Evolutionary conservation across 1,140 invertebrate species (phyloP).

Genomic region (Magallana gigas): DNA sequence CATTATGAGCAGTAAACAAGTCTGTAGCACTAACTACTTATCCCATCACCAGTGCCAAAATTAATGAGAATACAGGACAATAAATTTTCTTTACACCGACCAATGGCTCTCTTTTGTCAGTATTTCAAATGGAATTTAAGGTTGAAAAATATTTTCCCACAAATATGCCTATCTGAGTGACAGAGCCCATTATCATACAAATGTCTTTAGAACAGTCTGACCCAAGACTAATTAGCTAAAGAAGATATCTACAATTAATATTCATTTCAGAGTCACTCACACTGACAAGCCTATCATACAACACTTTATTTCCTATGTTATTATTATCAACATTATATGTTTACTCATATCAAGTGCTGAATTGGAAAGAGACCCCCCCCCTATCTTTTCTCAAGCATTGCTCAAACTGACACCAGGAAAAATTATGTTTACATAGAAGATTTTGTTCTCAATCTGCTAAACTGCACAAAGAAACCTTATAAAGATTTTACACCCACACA

Average conservation of each 20-base stretch:
- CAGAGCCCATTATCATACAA: neutral
- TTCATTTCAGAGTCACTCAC: neutral
- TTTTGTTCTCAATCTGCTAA: too few relatives aligned
- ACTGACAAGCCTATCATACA: neutral
- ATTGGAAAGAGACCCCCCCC: neutral
- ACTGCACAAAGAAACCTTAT: too few relatives aligned
- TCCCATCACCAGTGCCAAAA: too few relatives aligned
- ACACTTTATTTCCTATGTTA: neutral
- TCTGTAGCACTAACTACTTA: neutral
- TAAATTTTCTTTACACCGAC: neutral
- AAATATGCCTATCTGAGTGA: neutral
- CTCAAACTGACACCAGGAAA: too few relatives aligned
- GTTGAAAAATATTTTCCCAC: conserved; percentile 2
- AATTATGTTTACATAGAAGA: too few relatives aligned
- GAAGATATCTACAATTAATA: neutral
- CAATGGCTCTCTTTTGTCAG: neutral
- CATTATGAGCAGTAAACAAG: neutral
- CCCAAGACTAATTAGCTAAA: too few relatives aligned
- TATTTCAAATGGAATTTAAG: neutral
- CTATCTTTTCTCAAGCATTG: too few relatives aligned
- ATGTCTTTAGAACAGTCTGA: neutral
- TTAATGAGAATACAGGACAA: neutral
- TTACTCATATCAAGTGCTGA: neutral
- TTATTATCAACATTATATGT: conserved; percentile 4
- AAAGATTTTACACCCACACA: neutral